Evolutionary conservation across 2,888 invertebrate species (phyloP), one percentile per base, ranked within the genome.

Genomic region (Rotaria socialis): DNA sequence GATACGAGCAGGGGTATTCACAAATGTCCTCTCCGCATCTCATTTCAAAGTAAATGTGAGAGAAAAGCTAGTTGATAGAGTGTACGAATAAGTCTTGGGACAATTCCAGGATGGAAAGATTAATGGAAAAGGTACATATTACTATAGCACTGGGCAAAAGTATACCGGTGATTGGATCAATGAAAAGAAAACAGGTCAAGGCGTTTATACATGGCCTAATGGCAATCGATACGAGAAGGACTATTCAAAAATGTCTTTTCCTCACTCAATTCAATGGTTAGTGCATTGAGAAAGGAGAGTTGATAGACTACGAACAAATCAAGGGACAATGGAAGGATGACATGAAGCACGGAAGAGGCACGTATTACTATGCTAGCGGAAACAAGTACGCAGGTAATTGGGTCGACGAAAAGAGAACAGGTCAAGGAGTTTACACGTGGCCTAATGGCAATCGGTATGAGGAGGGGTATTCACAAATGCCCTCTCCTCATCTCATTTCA

Each of bases 261-360:
- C 5, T n/a, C 8, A 24, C n/a, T 5, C n/a, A n/a, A n/a, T 22
- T 2, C n/a, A n/a, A 5, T n/a, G 4, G 2, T n/a, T 1, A 16
- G 2, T 52, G 14, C 14, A 10, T 52, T 14, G 10, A 47, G 10
- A 52, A 4, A 16, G 52, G 14, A 52, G 8, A 16, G 52, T 52
- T 10, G 10, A 52, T 16, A 52, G 16, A 52, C 8, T 52, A 14
- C 35, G 11, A 67, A 67, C 35, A 67, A 67, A 0, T 11, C 11
- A 14, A 14, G 35, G 67, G 67, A 67, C 27, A 67, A 11, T 67
- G 0, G 2, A 67, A 35, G 16, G 35, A 16, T 14, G 27, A 16
- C 5, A 67, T n/a, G n/a, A n/a, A n/a, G 10, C 10, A 52, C 14
- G 52, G 52, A 14, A 52, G 14, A 52, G 7, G 52, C 10, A 52